A percentile compares a stretch with the other conserved stretches of the same genome.
Conservation (phyloP, 2,113 vertebrate species). For the Polypterus senegalus region DNA sequence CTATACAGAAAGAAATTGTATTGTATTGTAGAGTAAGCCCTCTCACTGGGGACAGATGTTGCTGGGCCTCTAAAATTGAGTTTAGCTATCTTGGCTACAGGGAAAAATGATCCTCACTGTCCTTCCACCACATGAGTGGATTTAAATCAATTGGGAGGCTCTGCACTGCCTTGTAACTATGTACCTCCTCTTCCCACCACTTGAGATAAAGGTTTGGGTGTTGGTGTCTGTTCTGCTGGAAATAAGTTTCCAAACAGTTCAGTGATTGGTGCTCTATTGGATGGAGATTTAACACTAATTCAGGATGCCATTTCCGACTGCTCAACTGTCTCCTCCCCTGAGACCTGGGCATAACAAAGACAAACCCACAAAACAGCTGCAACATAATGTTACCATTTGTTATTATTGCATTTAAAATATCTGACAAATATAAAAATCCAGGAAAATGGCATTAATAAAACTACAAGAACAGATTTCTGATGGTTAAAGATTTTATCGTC, state of each 20-base stretch:
- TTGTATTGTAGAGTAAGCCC: constrained; percentile 5
- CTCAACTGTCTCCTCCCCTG: neutral
- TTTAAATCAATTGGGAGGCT: constrained; percentile 15
- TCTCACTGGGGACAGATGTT: constrained; percentile 15
- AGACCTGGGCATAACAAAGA: too few species aligned
- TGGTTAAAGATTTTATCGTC: too few species aligned
- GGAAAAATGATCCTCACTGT: constrained; percentile 16
- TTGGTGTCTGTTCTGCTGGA: constrained; percentile 9
- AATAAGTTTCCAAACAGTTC: constrained; percentile 18
- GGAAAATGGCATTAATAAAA: too few species aligned
- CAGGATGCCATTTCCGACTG: constrained; percentile 5
- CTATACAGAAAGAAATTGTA: too few species aligned
- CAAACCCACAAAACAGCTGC: too few species aligned
- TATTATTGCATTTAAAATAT: too few species aligned
- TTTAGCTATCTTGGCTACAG: constrained; percentile 17
- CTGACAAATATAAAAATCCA: too few species aligned
- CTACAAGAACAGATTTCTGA: too few species aligned
- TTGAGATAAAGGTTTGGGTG: constrained; percentile 8
- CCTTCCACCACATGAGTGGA: constrained; percentile 17
- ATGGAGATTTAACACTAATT: constrained; percentile 10
- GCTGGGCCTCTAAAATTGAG: constrained; percentile 12
- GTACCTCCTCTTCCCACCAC: constrained; percentile 10
- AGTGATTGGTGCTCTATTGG: constrained; percentile 17
- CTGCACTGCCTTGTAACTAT: constrained; percentile 1
- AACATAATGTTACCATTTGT: too few species aligned